Base-by-base conservation (phyloP, 2,113 vertebrate genomes). In the Ophiodon elongatus region DNA sequence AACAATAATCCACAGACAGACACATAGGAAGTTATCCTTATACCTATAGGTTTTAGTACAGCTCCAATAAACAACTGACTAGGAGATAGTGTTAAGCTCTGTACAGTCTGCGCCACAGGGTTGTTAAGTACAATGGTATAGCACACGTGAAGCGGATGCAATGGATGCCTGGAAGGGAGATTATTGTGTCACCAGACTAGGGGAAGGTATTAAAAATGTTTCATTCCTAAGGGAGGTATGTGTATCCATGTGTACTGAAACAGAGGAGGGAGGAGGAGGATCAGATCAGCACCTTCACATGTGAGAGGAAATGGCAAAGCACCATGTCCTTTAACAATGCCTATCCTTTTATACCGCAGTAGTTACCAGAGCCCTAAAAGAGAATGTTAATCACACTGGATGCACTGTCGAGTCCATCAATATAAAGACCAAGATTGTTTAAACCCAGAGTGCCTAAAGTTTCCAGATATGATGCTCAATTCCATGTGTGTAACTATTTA, bases 181-280 rank as follows among this genome's bases (percentile, higher is more conserved):
- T 91, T 92, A 94, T 71, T 86, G 74, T 79, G 66, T 94, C 88
- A 94, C 77, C 88, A 88, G 86, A 83, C 85, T 23, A 27, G 29
- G 65, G 64, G 69, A 45, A 25, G 66, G 84, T 75, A 88, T 84
- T 88, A 83, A 62, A 83, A 85, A 80, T 35, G 41, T 41, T 75
- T 45, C 19, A 66, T 83, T 84, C 67, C 69, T 3, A 63, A 57
- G 43, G 60, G 50, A 76, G 56, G 43, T 47, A 23, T 80, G 63
- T 41, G 13, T 63, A 59, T 76, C 56, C 27, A 4, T 35, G 60
- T 39, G 54, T 63, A 35, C 15, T 6, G 41, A 37, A 33, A 66
- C 45, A 29, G 33, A 21, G 33, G 23, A 21, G n/a, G 57, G 47
- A 29, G 14, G 47, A 29, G 14, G 8, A n/a, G 23, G 8, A n/a